A percentile compares a stretch with the other conserved stretches of the same genome.
Conservation (phyloP, 2,797 vertebrate genomes). For the Bufotes viridis region DNA sequence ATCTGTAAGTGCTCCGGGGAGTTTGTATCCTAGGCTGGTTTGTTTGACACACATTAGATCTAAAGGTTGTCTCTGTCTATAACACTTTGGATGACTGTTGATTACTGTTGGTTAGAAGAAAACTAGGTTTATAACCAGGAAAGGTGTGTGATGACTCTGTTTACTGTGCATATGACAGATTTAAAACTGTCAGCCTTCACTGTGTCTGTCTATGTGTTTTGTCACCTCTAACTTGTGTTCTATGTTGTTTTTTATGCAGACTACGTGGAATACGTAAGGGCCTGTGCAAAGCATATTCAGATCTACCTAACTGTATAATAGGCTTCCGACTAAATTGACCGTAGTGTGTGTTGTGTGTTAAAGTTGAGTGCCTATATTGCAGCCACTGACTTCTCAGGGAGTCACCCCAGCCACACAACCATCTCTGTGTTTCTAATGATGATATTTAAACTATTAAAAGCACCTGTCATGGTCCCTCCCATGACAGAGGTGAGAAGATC, state of each 20-base stretch:
- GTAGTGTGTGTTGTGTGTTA: no score
- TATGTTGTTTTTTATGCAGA: neutral
- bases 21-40: neutral
- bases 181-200: neutral
- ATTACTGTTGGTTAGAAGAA: neutral
- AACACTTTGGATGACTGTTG: neutral
- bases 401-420: no score
- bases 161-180: slow-evolving; percentile 1
- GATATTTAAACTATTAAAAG: no score
- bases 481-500: no score
- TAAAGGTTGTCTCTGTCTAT: neutral
- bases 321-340: no score
- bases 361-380: no score
- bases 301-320: no score
- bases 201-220: neutral
- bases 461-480: no score
- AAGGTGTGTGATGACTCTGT: neutral
- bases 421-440: no score
- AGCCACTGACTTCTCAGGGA: no score
- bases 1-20: neutral
- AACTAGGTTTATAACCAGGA: neutral
- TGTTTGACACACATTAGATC: neutral
- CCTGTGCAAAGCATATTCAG: neutral
- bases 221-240: neutral
- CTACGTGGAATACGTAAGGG: neutral